These are phyloP conservation scores for Isichthys henryi DNA, from an alignment of 2,113 vertebrate species.

Conservation along the genomic window DNA sequence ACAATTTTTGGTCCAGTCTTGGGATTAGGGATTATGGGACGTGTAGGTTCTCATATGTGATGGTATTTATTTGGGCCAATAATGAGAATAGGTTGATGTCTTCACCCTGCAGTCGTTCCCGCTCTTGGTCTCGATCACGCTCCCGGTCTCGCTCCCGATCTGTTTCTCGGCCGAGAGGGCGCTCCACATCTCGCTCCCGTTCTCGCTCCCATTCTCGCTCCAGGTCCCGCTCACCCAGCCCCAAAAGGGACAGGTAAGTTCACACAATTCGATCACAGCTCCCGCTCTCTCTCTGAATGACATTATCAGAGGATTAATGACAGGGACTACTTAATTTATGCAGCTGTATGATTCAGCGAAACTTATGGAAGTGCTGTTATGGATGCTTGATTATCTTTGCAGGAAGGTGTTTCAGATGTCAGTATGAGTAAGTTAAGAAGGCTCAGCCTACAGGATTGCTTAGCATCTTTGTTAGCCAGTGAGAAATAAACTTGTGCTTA, in stretches of 20 bases:
- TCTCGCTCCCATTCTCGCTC: constrained; percentile 35
- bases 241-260: constrained; percentile 31
- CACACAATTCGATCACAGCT: neutral
- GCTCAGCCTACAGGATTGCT: neutral
- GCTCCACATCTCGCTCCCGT: constrained; percentile 53
- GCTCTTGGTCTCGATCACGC: neutral
- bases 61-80: neutral
- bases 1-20: neutral
- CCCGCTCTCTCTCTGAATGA: neutral
- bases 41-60: neutral
- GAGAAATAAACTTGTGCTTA: constrained; percentile 16
- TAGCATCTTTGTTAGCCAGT: constrained; percentile 8
- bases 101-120: neutral
- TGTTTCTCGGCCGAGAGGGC: constrained; percentile 37
- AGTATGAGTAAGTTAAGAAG: neutral
- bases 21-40: neutral
- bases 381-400: constrained; percentile 3
- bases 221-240: constrained; percentile 9
- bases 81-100: neutral
- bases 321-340: neutral
- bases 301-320: neutral
- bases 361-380: neutral
- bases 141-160: constrained; percentile 11
- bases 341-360: neutral
- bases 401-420: constrained; percentile 17